phyloP scores from a whole-genome alignment of 2,888 invertebrate genomes.

The Oligia strigilis region DNA sequence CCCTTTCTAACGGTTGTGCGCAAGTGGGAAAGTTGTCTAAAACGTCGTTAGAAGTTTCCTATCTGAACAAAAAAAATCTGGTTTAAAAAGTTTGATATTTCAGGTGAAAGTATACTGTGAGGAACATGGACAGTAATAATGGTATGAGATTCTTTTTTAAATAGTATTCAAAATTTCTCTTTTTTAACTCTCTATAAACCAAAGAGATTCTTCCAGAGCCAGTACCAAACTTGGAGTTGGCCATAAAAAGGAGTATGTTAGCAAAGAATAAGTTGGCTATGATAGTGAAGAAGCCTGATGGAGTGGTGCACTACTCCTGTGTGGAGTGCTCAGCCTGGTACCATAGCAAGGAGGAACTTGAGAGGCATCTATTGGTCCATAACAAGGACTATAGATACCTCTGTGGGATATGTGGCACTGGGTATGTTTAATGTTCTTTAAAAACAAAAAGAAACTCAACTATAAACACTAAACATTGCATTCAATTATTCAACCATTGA shows the following conservation, averaged over 20 bases:
- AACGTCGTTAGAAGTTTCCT: slow-evolving; percentile 31
- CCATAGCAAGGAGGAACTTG: slow-evolving; percentile 93
- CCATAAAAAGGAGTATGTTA: slow-evolving; percentile 83
- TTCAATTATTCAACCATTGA: background rate
- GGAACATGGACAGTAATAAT: slow-evolving; percentile 57
- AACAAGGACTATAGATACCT: slow-evolving; percentile 94
- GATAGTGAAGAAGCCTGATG: slow-evolving; percentile 92
- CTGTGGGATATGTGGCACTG: slow-evolving; percentile 94
- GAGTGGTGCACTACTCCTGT: slow-evolving; percentile 93
- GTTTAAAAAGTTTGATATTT: slow-evolving; percentile 20
- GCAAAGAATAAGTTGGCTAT: slow-evolving; percentile 94
- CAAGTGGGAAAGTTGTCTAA: slow-evolving; percentile 70
- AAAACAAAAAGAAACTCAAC: background rate
- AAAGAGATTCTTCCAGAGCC: slow-evolving; percentile 56
- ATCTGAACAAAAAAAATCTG: background rate
- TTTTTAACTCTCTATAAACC: background rate
- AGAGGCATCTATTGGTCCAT: slow-evolving; percentile 93
- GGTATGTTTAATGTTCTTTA: slow-evolving; percentile 77
- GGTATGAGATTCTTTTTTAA: slow-evolving; percentile 39
- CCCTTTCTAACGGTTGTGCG: slow-evolving; percentile 73
- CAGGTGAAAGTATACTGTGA: slow-evolving; percentile 38
- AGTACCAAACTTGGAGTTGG: slow-evolving; percentile 73
- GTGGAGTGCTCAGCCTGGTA: slow-evolving; percentile 94
- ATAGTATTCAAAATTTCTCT: background rate
- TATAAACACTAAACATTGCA: background rate